phyloP scores from a whole-genome alignment of 2,888 invertebrate species.

The Exephanes ischioxanthus region DNA sequence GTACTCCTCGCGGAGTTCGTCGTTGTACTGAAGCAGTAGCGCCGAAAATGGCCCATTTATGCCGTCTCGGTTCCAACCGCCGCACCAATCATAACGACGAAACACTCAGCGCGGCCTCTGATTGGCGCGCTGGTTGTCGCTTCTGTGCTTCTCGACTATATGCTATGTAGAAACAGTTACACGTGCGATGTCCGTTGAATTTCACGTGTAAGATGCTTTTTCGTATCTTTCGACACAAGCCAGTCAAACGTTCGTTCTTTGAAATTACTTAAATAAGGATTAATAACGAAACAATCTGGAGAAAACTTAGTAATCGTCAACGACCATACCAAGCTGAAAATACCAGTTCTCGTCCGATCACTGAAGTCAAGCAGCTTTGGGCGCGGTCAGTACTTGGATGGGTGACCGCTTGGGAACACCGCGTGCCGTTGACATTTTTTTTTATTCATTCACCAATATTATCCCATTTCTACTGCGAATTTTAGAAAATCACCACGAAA shows the following conservation, averaged over 20 bases:
- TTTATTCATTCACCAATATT: constrained; percentile 7
- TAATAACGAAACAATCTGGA: background rate
- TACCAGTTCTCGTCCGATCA: constrained; percentile 62
- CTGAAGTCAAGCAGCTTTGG: constrained; percentile 65
- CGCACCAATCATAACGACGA: background rate
- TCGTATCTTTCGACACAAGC: no score
- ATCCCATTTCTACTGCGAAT: background rate
- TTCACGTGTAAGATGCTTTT: no score
- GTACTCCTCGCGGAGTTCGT: no score
- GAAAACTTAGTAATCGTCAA: background rate
- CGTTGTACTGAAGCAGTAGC: background rate
- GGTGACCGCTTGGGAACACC: constrained; percentile 68
- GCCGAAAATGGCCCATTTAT: background rate
- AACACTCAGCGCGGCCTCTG: background rate
- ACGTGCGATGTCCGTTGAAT: no score
- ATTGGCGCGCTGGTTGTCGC: constrained; percentile 41
- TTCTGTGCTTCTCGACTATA: background rate
- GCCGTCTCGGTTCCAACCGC: background rate
- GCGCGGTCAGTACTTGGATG: constrained; percentile 68
- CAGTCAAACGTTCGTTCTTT: no score
- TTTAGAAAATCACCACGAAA: no score
- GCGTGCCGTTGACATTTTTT: constrained; percentile 60
- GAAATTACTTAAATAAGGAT: no score
- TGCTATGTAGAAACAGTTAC: background rate
- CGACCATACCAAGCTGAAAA: constrained; percentile 47